Percentiles rank a stretch among this genome's conserved stretches.
phyloP scores from a whole-genome alignment of 2,888 invertebrate species.

The Agrochola circellaris region DNA sequence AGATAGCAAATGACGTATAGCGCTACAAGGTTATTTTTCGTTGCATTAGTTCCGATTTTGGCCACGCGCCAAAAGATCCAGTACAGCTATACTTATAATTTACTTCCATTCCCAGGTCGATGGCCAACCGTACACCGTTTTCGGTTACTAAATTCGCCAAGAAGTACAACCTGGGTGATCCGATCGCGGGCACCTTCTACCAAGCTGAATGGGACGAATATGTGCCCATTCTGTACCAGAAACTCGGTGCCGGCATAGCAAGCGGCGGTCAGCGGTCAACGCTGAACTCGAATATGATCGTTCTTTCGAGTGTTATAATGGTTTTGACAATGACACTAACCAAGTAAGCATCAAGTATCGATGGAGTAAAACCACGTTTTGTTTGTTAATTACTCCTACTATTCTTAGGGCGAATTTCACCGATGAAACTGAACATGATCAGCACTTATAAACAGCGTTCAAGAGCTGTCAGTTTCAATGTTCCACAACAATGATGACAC shows the following conservation, averaged over 20 bases:
- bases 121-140: constrained; percentile 81
- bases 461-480: not conserved
- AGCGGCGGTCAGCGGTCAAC: constrained; percentile 61
- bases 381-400: not conserved
- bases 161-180: constrained; percentile 94
- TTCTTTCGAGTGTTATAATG: not conserved
- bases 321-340: not conserved
- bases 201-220: constrained; percentile 96
- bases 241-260: constrained; percentile 83
- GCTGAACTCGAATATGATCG: not conserved
- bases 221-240: constrained; percentile 91
- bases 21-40: too few species aligned
- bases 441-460: not conserved
- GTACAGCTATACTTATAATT: not conserved
- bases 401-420: not conserved
- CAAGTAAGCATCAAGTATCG: not conserved
- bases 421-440: not conserved
- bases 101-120: constrained; percentile 77
- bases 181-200: constrained; percentile 95
- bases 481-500: not conserved
- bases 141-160: constrained; percentile 91
- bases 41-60: not conserved
- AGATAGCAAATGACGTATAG: too few species aligned
- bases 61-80: not conserved
- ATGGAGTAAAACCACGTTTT: too few species aligned